Base-by-base conservation (phyloP, 2,113 vertebrate genomes). In the Cheirogaleus medius region DNA sequence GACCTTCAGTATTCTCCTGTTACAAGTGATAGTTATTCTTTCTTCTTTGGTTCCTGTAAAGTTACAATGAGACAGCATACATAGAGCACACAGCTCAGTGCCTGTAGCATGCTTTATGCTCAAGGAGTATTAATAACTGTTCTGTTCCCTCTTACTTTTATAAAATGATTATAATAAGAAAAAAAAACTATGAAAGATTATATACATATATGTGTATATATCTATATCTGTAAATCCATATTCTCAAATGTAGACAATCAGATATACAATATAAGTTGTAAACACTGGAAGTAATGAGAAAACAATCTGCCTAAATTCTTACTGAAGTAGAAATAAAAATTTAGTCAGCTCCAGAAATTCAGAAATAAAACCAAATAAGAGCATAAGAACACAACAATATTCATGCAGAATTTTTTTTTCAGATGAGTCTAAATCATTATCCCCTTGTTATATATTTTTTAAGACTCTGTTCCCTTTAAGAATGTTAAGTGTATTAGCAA, bases 271-370 rank as follows among this genome's bases (percentile, higher is more conserved):
- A 3, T 44, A 87, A 85, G 58, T 82, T 76, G 21, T 73, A 82
- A 94, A 86, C 71, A 92, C 34, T 83, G 49, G 29, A 87, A 88
- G 39, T 54, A 82, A 95, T 71, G 58, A 92, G 68, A 93, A 95
- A 94, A 77, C 42, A 37, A n/a, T 68, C 73, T 88, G n/a, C 63
- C 29, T 76, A 63, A 97, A 95, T 96, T 95, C 9, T 47, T 91
- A 54, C 54, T n/a, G 85, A 81, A 44, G 76, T 91, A 77, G 90
- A 83, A 93, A 89, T 18, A 91, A 94, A 97, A 96, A 80, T 34
- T 42, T 69, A 80, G 23, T 60, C 39, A 37, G n/a, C 68, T 96
- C 80, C 63, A 92, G 37, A 64, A 96, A 95, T 86, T 94, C 86
- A 91, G 54, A 91, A 88, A 71, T 82, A 68, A 87, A 86, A 54